phyloP scores from a whole-genome alignment of 1,140 invertebrate species.

The Spodoptera frugiperda region DNA sequence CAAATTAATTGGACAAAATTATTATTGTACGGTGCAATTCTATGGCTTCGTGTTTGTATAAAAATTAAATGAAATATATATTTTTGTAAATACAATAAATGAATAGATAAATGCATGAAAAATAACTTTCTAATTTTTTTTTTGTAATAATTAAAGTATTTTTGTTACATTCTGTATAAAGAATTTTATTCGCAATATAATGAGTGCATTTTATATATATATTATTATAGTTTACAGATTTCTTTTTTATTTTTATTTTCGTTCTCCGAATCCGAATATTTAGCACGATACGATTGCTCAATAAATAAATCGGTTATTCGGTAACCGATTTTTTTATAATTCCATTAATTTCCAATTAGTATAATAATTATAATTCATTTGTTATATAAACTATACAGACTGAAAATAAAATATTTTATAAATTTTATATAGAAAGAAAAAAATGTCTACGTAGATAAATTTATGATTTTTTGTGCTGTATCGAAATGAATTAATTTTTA shows the following conservation, averaged over 20 bases:
- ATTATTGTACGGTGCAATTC: not conserved
- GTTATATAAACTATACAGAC: constrained; percentile 52
- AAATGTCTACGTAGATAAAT: not conserved
- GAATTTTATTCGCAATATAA: constrained; percentile 30
- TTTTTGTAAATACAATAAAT: constrained; percentile 46
- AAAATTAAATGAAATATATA: constrained; percentile 16
- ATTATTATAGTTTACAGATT: constrained; percentile 5
- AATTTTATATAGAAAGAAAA: constrained; percentile 53
- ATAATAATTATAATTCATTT: constrained; percentile 21
- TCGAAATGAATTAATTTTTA: constrained; percentile 1
- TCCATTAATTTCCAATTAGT: constrained; percentile 42
- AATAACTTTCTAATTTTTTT: constrained; percentile 37
- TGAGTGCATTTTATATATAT: constrained; percentile 9
- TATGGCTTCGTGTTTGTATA: constrained; percentile 17
- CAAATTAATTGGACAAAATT: too few relatives aligned
- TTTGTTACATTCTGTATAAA: constrained; percentile 42
- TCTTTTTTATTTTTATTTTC: constrained; percentile 9
- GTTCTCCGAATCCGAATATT: constrained; percentile 18
- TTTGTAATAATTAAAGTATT: constrained; percentile 21
- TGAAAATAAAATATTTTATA: constrained; percentile 61
- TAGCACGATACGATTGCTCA: constrained; percentile 31
- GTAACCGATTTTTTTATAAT: constrained; percentile 30
- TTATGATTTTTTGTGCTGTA: constrained; percentile 23
- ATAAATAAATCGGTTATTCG: constrained; percentile 36
- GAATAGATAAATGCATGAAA: constrained; percentile 22